Evolutionary conservation across 2,113 vertebrate genomes (phyloP), one percentile per base, ranked within the genome.

Genomic region (Alethe castanea): DNA sequence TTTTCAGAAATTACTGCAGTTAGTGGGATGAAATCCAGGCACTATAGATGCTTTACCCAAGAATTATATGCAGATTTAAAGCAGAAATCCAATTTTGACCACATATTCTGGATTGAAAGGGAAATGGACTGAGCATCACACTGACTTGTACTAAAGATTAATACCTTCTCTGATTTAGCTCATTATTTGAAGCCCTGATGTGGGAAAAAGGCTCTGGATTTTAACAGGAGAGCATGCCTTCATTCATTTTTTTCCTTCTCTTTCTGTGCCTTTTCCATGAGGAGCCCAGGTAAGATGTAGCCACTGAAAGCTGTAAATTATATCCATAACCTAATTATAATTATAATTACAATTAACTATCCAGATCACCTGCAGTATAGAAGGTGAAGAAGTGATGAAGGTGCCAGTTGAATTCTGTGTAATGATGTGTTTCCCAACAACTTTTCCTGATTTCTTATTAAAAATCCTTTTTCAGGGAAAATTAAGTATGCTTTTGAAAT

Each of bases 131-230:
- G 50, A 59, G 47, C 20, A 54, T 24, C 42, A 50, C 38, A 13
- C 9, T 33, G 59, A 35, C 22, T 73, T 62, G 16, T 15, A 24
- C 62, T 82, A 15, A 23, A 83, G 88, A 86, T 64, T 0, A 86
- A 17, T 66, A 53, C 67, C n/a, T 78, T 26, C 47, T 54, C 38
- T 80, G 40, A 8, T 25, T 59, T 62, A 29, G 31, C 48, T 83
- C 26, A 31, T 48, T 83, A 29, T 73, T 86, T 67, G 74, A n/a
- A 47, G 28, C 12, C 15, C 38, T 45, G 22, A 42, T 0, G 0
- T 24, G 14, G 16, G 17, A 13, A 57, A 76, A 76, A 3, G 4
- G 11, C 26, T 60, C 52, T 60, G 57, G 65, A 57, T 92, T 89
- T 84, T 87, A 69, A 64, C 23, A 69, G 11, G 8, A 48, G 8